Percentiles rank a stretch among this genome's conserved stretches.
These are phyloP conservation scores for Ciconia boyciana DNA, from an alignment of 2,113 vertebrate genomes.

Conservation along the genomic window DNA sequence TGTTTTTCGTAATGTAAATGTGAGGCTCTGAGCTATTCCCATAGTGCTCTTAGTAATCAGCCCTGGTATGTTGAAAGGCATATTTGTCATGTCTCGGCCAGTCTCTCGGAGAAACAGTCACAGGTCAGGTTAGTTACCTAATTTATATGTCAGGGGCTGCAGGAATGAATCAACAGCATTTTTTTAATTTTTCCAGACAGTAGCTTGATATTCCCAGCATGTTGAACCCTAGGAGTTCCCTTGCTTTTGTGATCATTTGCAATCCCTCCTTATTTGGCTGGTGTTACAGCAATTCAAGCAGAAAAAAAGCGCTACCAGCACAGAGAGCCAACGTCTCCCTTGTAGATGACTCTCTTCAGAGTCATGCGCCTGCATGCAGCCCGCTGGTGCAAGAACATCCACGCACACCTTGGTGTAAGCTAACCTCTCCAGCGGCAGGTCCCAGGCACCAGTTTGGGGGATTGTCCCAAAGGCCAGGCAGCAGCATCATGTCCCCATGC, in stretches of 20 bases:
- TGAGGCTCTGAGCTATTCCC: slow-evolving; percentile 18
- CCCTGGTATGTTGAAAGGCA: slow-evolving; percentile 52
- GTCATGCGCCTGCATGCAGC: not conserved
- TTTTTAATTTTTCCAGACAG: slow-evolving; percentile 35
- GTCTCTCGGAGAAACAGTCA: slow-evolving; percentile 47
- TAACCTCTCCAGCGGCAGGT: not conserved
- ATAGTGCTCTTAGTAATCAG: not conserved
- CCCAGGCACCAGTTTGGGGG: not conserved
- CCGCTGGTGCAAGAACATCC: fast-evolving
- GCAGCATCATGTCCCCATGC: not conserved
- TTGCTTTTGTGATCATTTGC: not conserved
- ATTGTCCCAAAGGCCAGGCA: not conserved
- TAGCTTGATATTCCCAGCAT: not conserved
- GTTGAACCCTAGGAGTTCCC: slow-evolving; percentile 43
- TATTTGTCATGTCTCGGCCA: slow-evolving; percentile 62
- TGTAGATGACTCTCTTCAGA: not conserved
- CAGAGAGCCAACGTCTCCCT: not conserved
- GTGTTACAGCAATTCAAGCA: slow-evolving; percentile 8
- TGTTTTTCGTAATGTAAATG: not conserved
- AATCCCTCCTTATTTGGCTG: slow-evolving; percentile 14
- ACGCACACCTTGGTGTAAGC: fast-evolving
- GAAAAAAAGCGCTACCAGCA: not conserved
- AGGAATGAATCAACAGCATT: slow-evolving; percentile 41
- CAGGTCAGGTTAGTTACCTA: slow-evolving; percentile 59
- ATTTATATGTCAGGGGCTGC: slow-evolving; percentile 62